A percentile compares a stretch with the other conserved stretches of the same genome.
Evolutionary conservation across 2,797 vertebrate genomes (phyloP).

Genomic region (Aeoliscus strigatus): DNA sequence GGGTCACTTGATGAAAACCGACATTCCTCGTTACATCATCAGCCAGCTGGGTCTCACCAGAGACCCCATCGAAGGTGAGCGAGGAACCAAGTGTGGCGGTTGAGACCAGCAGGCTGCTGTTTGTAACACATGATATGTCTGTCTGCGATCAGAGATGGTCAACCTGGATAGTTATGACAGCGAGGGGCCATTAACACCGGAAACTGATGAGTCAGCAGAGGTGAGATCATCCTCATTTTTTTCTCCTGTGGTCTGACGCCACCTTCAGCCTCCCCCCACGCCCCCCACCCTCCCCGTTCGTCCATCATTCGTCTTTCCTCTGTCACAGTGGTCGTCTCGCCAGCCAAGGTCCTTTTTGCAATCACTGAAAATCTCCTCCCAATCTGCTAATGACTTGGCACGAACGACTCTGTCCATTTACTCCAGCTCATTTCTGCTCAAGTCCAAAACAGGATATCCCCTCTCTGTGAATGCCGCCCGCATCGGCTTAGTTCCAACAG

Average conservation of each 20-base stretch:
- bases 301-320: too few relatives aligned
- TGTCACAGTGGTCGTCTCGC: too few relatives aligned
- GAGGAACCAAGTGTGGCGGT: rapidly evolving
- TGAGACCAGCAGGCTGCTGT: too few relatives aligned
- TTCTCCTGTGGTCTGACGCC: not conserved
- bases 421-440: slow-evolving; percentile 41
- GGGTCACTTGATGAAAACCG: slow-evolving; percentile 87
- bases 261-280: too few relatives aligned
- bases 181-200: slow-evolving; percentile 83
- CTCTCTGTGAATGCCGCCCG: too few relatives aligned
- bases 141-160: slow-evolving; percentile 81
- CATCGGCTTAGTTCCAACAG: too few relatives aligned
- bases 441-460: slow-evolving; percentile 19
- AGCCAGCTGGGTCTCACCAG: slow-evolving; percentile 87
- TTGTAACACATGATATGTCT: not conserved
- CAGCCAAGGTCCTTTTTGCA: too few relatives aligned
- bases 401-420: slow-evolving; percentile 14
- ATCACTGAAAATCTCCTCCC: slow-evolving; percentile 18
- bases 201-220: slow-evolving; percentile 85
- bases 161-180: slow-evolving; percentile 86
- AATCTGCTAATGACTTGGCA: slow-evolving; percentile 50
- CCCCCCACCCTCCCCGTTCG: too few relatives aligned
- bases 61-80: slow-evolving; percentile 89
- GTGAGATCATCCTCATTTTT: slow-evolving; percentile 53
- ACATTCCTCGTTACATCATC: slow-evolving; percentile 94